Evolutionary conservation across 2,797 vertebrate species (phyloP), one percentile per base, ranked within the genome.

Genomic region (Borostomias antarcticus): DNA sequence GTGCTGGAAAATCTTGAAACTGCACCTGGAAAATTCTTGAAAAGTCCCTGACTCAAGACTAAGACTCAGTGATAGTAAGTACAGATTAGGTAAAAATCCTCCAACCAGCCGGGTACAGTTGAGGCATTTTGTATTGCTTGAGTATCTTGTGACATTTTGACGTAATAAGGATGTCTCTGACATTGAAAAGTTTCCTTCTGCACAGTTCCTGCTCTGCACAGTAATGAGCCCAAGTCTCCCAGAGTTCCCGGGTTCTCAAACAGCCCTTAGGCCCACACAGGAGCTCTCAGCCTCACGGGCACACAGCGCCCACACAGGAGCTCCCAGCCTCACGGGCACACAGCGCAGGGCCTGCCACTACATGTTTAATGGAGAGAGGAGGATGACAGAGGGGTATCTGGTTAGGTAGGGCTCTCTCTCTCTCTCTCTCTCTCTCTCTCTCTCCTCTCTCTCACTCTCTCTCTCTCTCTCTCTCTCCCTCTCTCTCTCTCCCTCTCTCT

Each of bases 291-390:
- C 74, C 52, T 57, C 67, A 51, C 40, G 50, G 50, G 19, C 52
- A 73, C 68, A 58, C 70, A 68, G 64, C 66, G 56, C 17, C 5
- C 21, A 25, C 4, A 30, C 11, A 28, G 68, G 65, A 58, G 62
- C 76, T 76, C 76, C 77, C 72, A 68, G 75, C 74, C 30, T 50
- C 37, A 11, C 69, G 32, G 70, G 52, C 23, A 17, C 58, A 45
- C 33, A 77, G 70, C 63, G 77, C 76, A 70, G 67, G 30, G 62
- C 67, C 66, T 40, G 51, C 68, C 65, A 76, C 79, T 89, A 86
- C 88, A 90, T 89, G 80, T 89, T 90, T 89, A 85, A 90, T 89
- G 81, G 74, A 40, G 74, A 83, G 79, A n/a, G n/a, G n/a, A n/a
- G n/a, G n/a, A n/a, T n/a, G n/a, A 77, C 80, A 62, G n/a, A 70